Base-by-base conservation (phyloP, 2,888 invertebrate species). In the Pilophorus perplexus region DNA sequence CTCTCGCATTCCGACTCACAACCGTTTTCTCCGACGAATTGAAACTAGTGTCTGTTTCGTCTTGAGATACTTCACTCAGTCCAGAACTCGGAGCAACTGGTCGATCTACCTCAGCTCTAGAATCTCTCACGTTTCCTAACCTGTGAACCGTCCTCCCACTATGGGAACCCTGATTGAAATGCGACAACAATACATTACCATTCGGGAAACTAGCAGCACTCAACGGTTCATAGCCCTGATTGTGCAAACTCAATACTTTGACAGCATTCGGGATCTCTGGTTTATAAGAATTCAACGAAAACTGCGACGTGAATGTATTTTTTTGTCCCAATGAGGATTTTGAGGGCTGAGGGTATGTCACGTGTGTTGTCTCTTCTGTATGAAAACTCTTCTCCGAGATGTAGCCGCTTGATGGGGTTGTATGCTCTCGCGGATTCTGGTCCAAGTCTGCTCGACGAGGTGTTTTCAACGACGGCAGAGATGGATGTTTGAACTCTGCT, bases 221-320 rank as follows among this genome's bases (percentile, higher is more conserved):
- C 16, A 28, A 25, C 12, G 28, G 27, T 18, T 28, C 27, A 6
- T 10, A 18, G 27, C 12, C 3, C 3, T 25, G n/a, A 27, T 14
- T 28, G 5, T 25, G 10, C 5, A 52, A 28, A 27, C 52, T 52
- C 3, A 52, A 16, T 10, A 18, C 28, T 28, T 28, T 52, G 2
- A 12, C 27, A 52, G 18, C 16, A 18, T 52, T 25, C 18, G 12
- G 23, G 14, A 46, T 12, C 46, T 25, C 52, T 1, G 52, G 22
- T 48, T 18, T 23, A 50, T 18, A 1, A 3, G 18, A 18, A 12
- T 25, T 50, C 25, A 50, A 10, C 10, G 48, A 23, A 52, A 52
- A 52, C 18, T 52, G 52, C 14, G 52, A 52, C 12, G 52, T 52
- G 28, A 52, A 52, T 16, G 52, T 25, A 16, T 28, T 52, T 28